Evolutionary conservation across 1,140 invertebrate species (phyloP).

Genomic region (Leptoteleia sp.): DNA sequence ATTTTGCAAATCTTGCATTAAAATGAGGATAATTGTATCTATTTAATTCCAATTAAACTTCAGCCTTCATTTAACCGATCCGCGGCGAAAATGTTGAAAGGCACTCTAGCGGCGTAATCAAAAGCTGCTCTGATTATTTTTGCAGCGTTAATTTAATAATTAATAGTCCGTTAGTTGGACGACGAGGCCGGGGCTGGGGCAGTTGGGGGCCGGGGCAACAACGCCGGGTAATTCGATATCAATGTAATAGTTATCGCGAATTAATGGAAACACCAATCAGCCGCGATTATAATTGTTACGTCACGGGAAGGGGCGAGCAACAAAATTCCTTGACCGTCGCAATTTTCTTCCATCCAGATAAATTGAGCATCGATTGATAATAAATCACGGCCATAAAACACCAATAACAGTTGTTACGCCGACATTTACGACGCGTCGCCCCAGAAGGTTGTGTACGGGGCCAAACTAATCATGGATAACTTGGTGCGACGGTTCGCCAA

Average conservation of each 20-base stretch:
- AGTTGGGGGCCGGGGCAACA: too few relatives aligned
- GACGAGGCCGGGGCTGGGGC: too few relatives aligned
- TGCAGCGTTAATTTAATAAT: too few relatives aligned
- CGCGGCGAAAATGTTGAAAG: neutral
- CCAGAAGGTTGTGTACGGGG: slow-evolving; percentile 53
- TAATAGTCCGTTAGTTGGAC: too few relatives aligned
- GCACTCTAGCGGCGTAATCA: too few relatives aligned
- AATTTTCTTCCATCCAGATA: slow-evolving; percentile 50
- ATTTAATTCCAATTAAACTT: neutral
- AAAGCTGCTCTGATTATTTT: too few relatives aligned
- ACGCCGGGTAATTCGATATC: slow-evolving; percentile 21
- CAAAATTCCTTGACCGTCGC: slow-evolving; percentile 15
- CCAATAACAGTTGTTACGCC: slow-evolving; percentile 62
- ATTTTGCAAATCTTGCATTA: too few relatives aligned
- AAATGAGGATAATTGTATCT: neutral
- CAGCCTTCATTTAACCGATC: neutral
- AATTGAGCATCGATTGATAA: slow-evolving; percentile 42
- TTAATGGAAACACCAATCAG: slow-evolving; percentile 20
- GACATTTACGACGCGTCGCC: slow-evolving; percentile 61
- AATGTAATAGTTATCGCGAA: slow-evolving; percentile 19
- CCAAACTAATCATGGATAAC: slow-evolving; percentile 67
- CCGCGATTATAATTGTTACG: slow-evolving; percentile 2
- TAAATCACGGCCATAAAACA: slow-evolving; percentile 57
- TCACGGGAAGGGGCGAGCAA: neutral
- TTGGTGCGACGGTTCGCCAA: slow-evolving; percentile 61